Base-by-base conservation (phyloP, 2,888 invertebrate species). In the Hypselothyrea guttata region DNA sequence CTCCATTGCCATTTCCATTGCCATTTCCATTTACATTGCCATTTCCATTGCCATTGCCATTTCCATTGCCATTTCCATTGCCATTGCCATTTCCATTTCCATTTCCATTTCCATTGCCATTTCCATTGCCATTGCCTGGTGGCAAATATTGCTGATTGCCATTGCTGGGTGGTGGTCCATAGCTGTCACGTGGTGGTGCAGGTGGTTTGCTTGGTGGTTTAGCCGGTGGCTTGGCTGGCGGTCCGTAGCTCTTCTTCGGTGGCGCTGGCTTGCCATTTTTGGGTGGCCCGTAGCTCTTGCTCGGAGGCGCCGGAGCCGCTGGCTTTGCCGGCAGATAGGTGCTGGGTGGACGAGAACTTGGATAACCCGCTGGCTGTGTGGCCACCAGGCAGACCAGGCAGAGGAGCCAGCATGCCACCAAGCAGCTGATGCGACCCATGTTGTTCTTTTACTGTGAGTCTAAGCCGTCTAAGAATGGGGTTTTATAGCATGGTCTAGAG, bases 321-420 rank as follows among this genome's bases (percentile, higher is more conserved):
- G 71, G 74, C 37, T 57, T 62, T 0, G 46, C 62, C 11, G 75
- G 75, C 52, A 67, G 28, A 52, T 76, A 78, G 0, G 70, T 67
- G 4, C 72, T 40, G 3, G 71, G 52, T 1, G 71, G 65, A 11
- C 66, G 70, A 0, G 74, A 71, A 61, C 57, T 76, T 5, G 84
- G 70, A 64, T 89, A 88, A 5, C 89, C 88, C 22, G 67, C 75
- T 8, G 88, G 87, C 33, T 63, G 47, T 4, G 72, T 73, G 7
- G 37, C 38, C 13, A 33, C 65, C 37, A 54, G 16, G 18, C 38
- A 2, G n/a, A 16, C 16, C 11, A 55, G 15, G 8, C 18, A 41
- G 33, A 68, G 13, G 45, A 60, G 41, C 27, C 46, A 9, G 11
- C 74, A 8, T 2, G 22, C 22, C 9, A 55, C 7, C 18, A 51